Conservation (phyloP, 2,113 vertebrate species). For the Elephas maximus region DNA sequence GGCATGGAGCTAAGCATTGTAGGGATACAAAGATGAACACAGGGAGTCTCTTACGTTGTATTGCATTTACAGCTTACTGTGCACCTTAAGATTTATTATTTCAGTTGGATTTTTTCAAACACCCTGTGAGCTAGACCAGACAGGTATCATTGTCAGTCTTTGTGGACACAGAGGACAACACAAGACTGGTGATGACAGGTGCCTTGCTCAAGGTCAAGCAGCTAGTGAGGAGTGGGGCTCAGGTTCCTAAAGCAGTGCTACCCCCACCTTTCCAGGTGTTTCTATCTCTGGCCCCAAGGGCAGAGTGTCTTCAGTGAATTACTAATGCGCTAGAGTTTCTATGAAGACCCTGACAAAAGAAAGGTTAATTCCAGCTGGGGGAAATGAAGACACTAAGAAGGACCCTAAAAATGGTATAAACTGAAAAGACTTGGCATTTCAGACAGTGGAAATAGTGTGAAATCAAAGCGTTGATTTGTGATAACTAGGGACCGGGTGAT, state of each 20-base stretch:
- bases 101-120: background rate
- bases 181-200: background rate
- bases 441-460: background rate
- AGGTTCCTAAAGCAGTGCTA: background rate
- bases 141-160: background rate
- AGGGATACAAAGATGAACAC: background rate
- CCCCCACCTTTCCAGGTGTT: background rate
- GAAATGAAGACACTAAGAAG: background rate
- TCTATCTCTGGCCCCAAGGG: background rate
- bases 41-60: background rate
- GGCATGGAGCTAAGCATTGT: accelerated
- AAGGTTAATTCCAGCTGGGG: background rate
- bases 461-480: background rate
- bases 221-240: background rate
- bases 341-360: background rate
- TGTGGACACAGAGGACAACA: background rate
- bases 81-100: background rate
- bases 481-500: background rate
- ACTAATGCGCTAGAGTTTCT: background rate
- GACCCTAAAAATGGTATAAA: background rate
- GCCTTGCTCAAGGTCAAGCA: background rate
- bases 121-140: background rate
- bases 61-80: background rate
- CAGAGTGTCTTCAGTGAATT: background rate
- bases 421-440: background rate